These are phyloP conservation scores for Australoheros facetus DNA, from an alignment of 2,797 vertebrate genomes.

Conservation along the genomic window DNA sequence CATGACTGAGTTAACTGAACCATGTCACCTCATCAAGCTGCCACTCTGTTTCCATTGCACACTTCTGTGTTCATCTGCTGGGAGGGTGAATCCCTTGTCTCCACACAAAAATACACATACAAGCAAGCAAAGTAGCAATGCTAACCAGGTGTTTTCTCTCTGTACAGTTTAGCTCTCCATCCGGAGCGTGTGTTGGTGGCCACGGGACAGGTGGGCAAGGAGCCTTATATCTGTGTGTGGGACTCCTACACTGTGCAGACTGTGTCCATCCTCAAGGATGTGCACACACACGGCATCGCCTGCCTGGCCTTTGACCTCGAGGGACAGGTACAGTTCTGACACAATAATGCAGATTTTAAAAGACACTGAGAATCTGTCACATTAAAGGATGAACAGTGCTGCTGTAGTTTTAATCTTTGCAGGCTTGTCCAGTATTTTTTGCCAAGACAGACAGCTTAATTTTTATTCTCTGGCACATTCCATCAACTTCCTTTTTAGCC, in stretches of 20 bases:
- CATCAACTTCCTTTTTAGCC: not conserved
- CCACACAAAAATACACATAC: constrained; percentile 4
- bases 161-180: constrained; percentile 93
- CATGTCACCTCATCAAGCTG: constrained; percentile 72
- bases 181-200: constrained; percentile 96
- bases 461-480: not conserved
- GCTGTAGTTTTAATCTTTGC: not conserved
- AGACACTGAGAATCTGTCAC: not conserved
- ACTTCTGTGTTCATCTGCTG: constrained; percentile 64
- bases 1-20: constrained; percentile 70
- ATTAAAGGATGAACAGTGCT: not conserved
- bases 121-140: constrained; percentile 18
- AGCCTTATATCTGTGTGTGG: constrained; percentile 98
- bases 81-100: constrained; percentile 48
- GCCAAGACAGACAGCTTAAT: not conserved
- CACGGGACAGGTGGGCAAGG: constrained; percentile 98
- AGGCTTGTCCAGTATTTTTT: not conserved
- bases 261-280: constrained; percentile 93
- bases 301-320: constrained; percentile 97
- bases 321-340: constrained; percentile 87
- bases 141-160: constrained; percentile 60
- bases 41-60: constrained; percentile 54
- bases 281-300: constrained; percentile 95
- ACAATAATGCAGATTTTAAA: not conserved
- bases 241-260: constrained; percentile 97